Evolutionary conservation across 1,140 invertebrate species (phyloP).

Genomic region (Ctenoplectra terminalis): DNA sequence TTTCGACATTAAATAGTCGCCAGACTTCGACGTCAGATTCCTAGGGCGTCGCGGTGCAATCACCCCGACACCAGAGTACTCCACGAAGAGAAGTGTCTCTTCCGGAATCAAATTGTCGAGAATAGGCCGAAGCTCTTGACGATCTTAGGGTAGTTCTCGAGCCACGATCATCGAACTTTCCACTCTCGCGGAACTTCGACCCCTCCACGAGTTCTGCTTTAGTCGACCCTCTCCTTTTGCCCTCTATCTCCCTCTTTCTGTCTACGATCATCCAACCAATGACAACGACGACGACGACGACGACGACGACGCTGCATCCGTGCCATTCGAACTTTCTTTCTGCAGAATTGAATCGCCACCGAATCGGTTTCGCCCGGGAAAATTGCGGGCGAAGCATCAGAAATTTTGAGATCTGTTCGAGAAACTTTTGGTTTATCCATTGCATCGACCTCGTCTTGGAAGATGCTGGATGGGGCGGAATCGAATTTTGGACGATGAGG

Average conservation of each 20-base stretch:
- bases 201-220: constrained; percentile 10
- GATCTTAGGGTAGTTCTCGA: constrained; percentile 63
- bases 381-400: constrained; percentile 24
- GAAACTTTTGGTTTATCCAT: constrained; percentile 38
- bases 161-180: constrained; percentile 69
- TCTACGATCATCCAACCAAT: constrained; percentile 4
- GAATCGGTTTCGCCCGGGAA: constrained; percentile 53
- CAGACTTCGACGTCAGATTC: constrained; percentile 20
- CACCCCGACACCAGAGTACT: constrained; percentile 45
- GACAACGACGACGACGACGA: not conserved
- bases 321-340: constrained; percentile 59
- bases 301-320: constrained; percentile 5
- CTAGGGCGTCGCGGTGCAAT: constrained; percentile 36
- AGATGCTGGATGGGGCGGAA: not conserved
- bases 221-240: constrained; percentile 18
- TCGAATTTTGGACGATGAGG: not conserved
- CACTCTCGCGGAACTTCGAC: constrained; percentile 61
- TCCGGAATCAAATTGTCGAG: constrained; percentile 65
- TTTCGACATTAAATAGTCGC: constrained; percentile 45
- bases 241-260: not conserved
- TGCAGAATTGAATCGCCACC: constrained; percentile 61
- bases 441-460: not conserved
- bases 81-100: constrained; percentile 47
- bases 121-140: constrained; percentile 60
- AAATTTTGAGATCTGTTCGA: constrained; percentile 52